Evolutionary conservation across 1,140 invertebrate species (phyloP).

Genomic region (Leptoteleia sp.): DNA sequence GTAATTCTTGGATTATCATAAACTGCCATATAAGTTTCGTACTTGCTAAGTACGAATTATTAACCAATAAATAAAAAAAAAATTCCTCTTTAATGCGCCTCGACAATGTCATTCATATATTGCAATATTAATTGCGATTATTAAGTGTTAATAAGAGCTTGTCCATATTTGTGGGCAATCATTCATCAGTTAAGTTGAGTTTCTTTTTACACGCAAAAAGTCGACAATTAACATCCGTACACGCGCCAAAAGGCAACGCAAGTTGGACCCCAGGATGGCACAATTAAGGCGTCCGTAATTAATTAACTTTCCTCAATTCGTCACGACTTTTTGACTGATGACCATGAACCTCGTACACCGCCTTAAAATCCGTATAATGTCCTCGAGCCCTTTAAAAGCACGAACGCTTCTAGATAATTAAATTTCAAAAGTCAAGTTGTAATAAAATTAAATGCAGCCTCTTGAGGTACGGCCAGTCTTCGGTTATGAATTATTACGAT

Average conservation of each 20-base stretch:
- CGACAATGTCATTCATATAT: too few relatives aligned
- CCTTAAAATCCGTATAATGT: slow-evolving; percentile 32
- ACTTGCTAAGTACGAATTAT: too few relatives aligned
- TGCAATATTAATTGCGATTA: too few relatives aligned
- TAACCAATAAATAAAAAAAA: too few relatives aligned
- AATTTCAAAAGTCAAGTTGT: slow-evolving; percentile 30
- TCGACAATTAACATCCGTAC: slow-evolving; percentile 31
- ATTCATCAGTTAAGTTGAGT: neutral
- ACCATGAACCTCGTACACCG: slow-evolving; percentile 69
- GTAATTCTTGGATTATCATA: too few relatives aligned
- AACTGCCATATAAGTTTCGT: too few relatives aligned
- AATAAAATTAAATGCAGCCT: slow-evolving; percentile 14
- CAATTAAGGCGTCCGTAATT: slow-evolving; percentile 76
- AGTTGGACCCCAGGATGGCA: slow-evolving; percentile 61
- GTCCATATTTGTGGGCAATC: neutral
- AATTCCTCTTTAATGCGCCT: too few relatives aligned
- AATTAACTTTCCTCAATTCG: slow-evolving; percentile 74
- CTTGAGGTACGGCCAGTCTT: neutral
- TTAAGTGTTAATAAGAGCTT: too few relatives aligned
- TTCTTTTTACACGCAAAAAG: slow-evolving; percentile 19
- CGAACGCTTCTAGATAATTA: slow-evolving; percentile 31
- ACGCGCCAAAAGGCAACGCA: slow-evolving; percentile 2
- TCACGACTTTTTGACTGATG: slow-evolving; percentile 60
- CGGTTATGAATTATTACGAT: too few relatives aligned
- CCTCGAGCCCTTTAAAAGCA: slow-evolving; percentile 22